phyloP scores from a whole-genome alignment of 37 sponge, comb jelly and placozoan genomes.

The Ephydatia muelleri region DNA sequence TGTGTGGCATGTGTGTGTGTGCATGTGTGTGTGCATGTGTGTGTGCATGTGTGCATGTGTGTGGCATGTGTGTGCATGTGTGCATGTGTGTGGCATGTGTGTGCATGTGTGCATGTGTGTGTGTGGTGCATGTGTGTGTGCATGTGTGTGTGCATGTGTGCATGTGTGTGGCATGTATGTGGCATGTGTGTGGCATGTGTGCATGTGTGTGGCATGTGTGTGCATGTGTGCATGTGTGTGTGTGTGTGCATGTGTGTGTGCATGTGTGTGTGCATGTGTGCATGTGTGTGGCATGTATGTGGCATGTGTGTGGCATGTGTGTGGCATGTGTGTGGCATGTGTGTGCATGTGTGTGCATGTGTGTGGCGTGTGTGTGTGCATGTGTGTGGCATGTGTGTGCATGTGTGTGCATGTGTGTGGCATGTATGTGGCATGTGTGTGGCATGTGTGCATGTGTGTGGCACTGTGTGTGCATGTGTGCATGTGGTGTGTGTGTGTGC shows the following conservation, averaged over 20 bases:
- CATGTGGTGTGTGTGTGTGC: constrained; percentile 43
- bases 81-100: constrained; percentile 2
- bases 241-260: background rate
- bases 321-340: constrained; percentile 38
- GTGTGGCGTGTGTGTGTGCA: constrained; percentile 41
- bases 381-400: too few species aligned
- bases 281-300: background rate
- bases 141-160: constrained; percentile 38
- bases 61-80: background rate
- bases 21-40: background rate
- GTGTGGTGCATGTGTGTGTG: constrained; percentile 6
- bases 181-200: constrained; percentile 35
- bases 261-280: too few species aligned
- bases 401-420: constrained; percentile 31
- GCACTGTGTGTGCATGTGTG: background rate
- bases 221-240: too few species aligned
- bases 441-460: background rate
- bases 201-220: constrained; percentile 43
- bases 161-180: constrained; percentile 41
- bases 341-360: constrained; percentile 41
- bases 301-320: constrained; percentile 13
- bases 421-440: too few species aligned
- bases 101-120: background rate
- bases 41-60: background rate
- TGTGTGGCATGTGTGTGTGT: constrained; percentile 12